Conservation (phyloP, 2,797 vertebrate species). For the Vireo griseus region DNA sequence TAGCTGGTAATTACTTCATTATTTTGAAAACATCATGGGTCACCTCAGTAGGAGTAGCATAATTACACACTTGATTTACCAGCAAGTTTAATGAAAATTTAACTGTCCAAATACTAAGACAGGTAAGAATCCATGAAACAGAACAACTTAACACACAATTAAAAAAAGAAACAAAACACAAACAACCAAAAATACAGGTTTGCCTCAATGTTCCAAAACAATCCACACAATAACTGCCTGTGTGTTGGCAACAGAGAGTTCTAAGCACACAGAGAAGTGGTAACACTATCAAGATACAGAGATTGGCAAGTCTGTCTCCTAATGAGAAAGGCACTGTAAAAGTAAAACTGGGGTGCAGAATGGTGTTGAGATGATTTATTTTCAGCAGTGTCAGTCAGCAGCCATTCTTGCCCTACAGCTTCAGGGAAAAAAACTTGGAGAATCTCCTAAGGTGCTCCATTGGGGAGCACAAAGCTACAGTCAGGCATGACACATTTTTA, state of each 20-base stretch:
- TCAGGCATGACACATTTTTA: neutral
- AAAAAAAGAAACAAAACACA: neutral
- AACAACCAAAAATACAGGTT: neutral
- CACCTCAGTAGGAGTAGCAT: neutral
- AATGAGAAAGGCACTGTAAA: neutral
- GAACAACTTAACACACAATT: neutral
- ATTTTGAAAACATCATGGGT: neutral
- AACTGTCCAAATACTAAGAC: neutral
- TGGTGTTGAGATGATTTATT: neutral
- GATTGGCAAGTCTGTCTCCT: neutral
- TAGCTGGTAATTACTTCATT: neutral
- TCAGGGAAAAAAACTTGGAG: neutral
- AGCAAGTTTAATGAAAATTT: neutral
- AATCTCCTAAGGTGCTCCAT: neutral
- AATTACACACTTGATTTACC: neutral
- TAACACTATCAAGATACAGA: neutral
- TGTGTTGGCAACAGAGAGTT: neutral
- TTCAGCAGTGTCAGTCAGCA: neutral
- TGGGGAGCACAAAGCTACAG: neutral
- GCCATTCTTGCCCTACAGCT: neutral
- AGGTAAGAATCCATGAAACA: neutral
- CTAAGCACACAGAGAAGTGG: accelerated
- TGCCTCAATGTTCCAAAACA: neutral
- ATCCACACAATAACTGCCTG: neutral
- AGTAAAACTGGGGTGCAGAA: neutral